These are phyloP conservation scores for Bos javanicus DNA, from an alignment of 2,113 vertebrate genomes.

Conservation along the genomic window DNA sequence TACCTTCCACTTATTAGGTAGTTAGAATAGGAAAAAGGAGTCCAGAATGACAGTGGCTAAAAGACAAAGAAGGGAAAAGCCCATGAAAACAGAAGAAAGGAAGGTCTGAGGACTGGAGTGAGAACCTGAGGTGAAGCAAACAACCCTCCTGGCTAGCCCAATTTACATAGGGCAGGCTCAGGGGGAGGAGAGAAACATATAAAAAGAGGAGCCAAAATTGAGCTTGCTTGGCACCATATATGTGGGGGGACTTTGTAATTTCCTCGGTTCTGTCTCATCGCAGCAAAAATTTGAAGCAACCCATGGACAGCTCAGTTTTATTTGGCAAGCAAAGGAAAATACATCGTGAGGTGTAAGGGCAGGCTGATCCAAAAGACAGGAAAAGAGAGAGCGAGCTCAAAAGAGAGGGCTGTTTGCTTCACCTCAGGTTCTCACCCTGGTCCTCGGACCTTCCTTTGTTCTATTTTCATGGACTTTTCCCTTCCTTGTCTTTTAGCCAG, in stretches of 20 bases:
- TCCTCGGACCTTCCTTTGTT: background rate
- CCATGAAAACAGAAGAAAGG: background rate
- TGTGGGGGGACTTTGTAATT: background rate
- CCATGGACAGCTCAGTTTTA: background rate
- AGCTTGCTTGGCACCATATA: rapidly evolving
- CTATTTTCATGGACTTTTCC: rapidly evolving
- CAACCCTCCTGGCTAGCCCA: background rate
- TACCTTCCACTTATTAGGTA: background rate
- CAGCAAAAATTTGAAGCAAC: background rate
- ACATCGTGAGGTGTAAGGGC: background rate
- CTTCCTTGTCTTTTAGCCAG: background rate
- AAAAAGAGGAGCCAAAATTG: background rate
- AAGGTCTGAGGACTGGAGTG: background rate
- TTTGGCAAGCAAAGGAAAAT: background rate
- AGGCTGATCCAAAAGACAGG: rapidly evolving
- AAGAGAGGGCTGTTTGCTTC: background rate
- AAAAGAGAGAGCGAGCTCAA: background rate
- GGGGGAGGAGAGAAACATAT: background rate
- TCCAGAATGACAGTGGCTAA: background rate
- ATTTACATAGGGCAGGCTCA: rapidly evolving
- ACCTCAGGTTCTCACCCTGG: background rate
- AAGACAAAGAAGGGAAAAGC: background rate
- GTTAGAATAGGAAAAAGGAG: background rate
- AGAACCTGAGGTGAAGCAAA: background rate
- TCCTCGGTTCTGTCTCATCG: background rate